phyloP scores from a whole-genome alignment of 2,888 invertebrate species.

The Syrphus vitripennis region DNA sequence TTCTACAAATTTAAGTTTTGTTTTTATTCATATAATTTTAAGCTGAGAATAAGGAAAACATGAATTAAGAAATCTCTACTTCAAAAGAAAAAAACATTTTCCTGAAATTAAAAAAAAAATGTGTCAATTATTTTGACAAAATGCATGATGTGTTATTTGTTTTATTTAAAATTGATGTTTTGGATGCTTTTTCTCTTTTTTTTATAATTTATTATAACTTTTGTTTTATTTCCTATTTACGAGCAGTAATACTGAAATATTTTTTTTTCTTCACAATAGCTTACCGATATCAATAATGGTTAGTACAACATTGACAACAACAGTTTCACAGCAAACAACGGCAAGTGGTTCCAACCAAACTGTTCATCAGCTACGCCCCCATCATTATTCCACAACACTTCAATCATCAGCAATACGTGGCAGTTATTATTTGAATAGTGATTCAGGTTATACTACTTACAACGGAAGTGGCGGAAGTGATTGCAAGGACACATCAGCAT shows the following conservation, averaged over 20 bases:
- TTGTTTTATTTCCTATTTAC: too few species aligned
- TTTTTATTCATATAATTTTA: too few species aligned
- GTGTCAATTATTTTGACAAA: too few species aligned
- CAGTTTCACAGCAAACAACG: conserved; percentile 80
- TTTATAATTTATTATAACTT: too few species aligned
- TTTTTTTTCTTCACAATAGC: conserved; percentile 71
- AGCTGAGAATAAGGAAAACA: too few species aligned
- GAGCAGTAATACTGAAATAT: neutral
- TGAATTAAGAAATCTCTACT: too few species aligned
- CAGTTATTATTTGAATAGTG: conserved; percentile 67
- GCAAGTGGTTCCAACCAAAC: conserved; percentile 78
- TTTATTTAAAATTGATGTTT: too few species aligned
- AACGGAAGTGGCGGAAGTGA: conserved; percentile 48
- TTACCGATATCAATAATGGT: conserved; percentile 81
- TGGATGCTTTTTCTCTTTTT: too few species aligned
- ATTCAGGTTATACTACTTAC: conserved; percentile 6
- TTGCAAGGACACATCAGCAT: conserved; percentile 38
- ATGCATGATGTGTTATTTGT: too few species aligned
- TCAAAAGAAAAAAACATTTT: too few species aligned
- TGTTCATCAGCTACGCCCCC: conserved; percentile 72
- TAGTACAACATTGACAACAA: conserved; percentile 81
- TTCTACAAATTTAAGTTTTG: too few species aligned
- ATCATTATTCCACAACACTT: conserved; percentile 72
- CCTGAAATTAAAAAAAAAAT: too few species aligned
- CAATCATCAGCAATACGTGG: conserved; percentile 69